These are phyloP conservation scores for Hexactinellida sp. DNA, from an alignment of 37 sponge, comb jelly and placozoan genomes.

Conservation along the genomic window DNA sequence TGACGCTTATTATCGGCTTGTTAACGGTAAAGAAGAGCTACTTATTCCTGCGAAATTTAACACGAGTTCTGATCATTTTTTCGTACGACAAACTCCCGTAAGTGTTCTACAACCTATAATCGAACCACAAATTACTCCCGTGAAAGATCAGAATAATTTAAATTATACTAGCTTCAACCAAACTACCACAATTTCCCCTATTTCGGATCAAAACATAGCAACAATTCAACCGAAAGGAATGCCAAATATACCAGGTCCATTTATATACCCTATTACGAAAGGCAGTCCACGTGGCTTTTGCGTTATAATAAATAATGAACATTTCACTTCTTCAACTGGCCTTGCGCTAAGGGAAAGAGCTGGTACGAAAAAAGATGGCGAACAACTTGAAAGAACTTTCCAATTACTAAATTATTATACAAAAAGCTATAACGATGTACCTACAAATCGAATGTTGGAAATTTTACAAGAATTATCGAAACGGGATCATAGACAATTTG, in stretches of 20 bases:
- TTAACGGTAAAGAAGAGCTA: neutral
- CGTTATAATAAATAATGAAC: neutral
- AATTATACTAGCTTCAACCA: neutral
- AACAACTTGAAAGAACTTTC: neutral
- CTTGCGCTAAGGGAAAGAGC: neutral
- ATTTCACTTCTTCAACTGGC: neutral
- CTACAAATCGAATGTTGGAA: neutral
- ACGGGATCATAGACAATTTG: neutral
- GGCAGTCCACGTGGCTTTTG: neutral
- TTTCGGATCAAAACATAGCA: neutral
- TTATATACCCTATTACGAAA: neutral
- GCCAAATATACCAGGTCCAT: neutral
- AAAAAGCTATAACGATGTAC: neutral
- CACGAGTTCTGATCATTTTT: neutral
- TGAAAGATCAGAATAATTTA: no score
- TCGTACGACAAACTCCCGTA: neutral
- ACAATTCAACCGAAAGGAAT: neutral
- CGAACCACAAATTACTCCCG: neutral
- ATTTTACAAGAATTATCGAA: neutral
- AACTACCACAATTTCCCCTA: neutral
- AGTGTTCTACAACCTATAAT: neutral
- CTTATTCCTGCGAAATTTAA: neutral
- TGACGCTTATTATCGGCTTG: neutral
- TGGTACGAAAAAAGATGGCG: neutral
- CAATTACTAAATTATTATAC: neutral